Evolutionary conservation across 2,797 vertebrate species (phyloP).

Genomic region (Sebastes itinus): DNA sequence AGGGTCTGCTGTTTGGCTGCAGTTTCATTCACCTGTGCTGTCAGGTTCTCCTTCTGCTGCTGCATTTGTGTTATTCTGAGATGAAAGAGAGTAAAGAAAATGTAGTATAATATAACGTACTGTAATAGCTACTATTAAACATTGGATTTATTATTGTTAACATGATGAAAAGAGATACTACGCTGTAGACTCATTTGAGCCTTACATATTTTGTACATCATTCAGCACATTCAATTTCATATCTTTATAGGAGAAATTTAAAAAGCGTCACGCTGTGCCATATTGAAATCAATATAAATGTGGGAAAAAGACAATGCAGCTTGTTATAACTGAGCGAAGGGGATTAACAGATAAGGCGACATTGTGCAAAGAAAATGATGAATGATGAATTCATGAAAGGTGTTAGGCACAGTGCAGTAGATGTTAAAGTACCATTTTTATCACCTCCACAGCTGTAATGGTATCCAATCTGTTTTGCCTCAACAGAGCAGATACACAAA

Average conservation of each 20-base stretch:
- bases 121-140: background rate
- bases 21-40: conserved; percentile 65
- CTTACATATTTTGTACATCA: background rate
- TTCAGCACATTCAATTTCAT: background rate
- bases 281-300: conserved; percentile 10
- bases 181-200: background rate
- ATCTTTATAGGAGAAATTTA: background rate
- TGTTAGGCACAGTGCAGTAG: background rate
- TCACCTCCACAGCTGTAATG: conserved; percentile 31
- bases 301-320: background rate
- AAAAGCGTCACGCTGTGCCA: background rate
- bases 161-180: background rate
- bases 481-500: background rate
- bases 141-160: background rate
- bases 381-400: conserved; percentile 16
- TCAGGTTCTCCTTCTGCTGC: conserved; percentile 77
- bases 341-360: background rate
- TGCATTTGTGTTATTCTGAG: conserved; percentile 85
- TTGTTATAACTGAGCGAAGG: background rate
- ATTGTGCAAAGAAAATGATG: background rate
- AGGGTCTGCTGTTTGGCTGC: conserved; percentile 54
- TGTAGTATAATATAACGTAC: background rate
- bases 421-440: conserved; percentile 22
- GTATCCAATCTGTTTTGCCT: conserved; percentile 21
- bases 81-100: background rate